Conservation (phyloP, 2,113 vertebrate species). For the Hydrochoerus hydrochaeris region DNA sequence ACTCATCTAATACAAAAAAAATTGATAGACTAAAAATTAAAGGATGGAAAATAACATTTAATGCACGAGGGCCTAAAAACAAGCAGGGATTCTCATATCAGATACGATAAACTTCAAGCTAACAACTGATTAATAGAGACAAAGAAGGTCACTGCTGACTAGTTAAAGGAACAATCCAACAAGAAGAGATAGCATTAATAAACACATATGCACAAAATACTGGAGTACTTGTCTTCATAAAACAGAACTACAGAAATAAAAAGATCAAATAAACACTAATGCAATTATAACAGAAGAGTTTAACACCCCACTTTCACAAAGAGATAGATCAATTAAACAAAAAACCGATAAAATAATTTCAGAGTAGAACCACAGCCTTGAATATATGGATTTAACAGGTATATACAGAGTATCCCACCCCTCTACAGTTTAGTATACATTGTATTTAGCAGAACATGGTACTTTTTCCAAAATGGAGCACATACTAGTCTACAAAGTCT, state of each 20-base stretch:
- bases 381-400: not conserved
- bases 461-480: not conserved
- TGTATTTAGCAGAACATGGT: not conserved
- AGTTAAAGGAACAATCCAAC: not conserved
- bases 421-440: not conserved
- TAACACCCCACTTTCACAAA: not conserved
- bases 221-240: not conserved
- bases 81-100: no score
- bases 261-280: not conserved
- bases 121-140: not conserved
- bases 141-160: not conserved
- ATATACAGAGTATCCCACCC: not conserved
- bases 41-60: not conserved
- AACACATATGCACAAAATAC: not conserved
- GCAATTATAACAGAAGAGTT: not conserved
- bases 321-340: not conserved
- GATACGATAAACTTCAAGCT: not conserved
- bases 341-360: not conserved
- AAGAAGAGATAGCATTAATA: not conserved
- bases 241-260: not conserved
- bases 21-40: not conserved
- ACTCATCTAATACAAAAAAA: not conserved
- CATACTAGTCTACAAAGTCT: not conserved
- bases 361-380: not conserved
- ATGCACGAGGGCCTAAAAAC: not conserved